These are phyloP conservation scores for Macaria liturata DNA, from an alignment of 2,888 invertebrate genomes.

Conservation along the genomic window DNA sequence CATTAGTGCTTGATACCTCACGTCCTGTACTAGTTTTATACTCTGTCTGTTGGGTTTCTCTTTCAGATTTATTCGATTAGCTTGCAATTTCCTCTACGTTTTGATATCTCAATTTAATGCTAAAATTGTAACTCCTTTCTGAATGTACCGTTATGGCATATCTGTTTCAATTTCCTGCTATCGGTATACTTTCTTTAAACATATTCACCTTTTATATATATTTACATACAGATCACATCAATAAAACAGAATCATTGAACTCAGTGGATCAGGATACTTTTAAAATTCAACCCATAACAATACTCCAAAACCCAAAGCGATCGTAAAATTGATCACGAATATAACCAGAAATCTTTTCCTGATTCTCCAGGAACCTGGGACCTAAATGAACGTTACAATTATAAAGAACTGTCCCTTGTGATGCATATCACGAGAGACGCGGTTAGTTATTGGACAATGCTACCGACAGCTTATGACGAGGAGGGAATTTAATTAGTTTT, in stretches of 20 bases:
- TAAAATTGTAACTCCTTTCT: no score
- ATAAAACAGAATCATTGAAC: no score
- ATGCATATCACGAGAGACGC: slow-evolving; percentile 17
- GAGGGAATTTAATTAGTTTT: slow-evolving; percentile 18
- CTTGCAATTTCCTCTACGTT: neutral
- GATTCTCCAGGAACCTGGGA: slow-evolving; percentile 11
- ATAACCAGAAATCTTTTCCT: slow-evolving; percentile 17
- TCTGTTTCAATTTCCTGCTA: no score
- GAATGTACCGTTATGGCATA: no score
- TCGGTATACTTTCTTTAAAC: no score
- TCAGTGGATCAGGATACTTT: neutral
- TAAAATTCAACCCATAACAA: slow-evolving; percentile 5
- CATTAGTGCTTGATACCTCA: slow-evolving; percentile 23
- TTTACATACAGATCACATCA: no score
- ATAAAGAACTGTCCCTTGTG: slow-evolving; percentile 17
- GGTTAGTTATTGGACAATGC: slow-evolving; percentile 21
- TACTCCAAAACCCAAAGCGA: neutral
- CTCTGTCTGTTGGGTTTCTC: slow-evolving; percentile 12
- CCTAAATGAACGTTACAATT: slow-evolving; percentile 21
- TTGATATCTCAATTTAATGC: no score
- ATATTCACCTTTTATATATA: no score
- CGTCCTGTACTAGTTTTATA: slow-evolving; percentile 19
- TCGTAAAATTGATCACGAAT: slow-evolving; percentile 14
- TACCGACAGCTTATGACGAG: slow-evolving; percentile 20
- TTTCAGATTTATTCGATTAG: slow-evolving; percentile 17